These are phyloP conservation scores for Chanos chanos DNA, from an alignment of 2,797 vertebrate species.

Conservation along the genomic window DNA sequence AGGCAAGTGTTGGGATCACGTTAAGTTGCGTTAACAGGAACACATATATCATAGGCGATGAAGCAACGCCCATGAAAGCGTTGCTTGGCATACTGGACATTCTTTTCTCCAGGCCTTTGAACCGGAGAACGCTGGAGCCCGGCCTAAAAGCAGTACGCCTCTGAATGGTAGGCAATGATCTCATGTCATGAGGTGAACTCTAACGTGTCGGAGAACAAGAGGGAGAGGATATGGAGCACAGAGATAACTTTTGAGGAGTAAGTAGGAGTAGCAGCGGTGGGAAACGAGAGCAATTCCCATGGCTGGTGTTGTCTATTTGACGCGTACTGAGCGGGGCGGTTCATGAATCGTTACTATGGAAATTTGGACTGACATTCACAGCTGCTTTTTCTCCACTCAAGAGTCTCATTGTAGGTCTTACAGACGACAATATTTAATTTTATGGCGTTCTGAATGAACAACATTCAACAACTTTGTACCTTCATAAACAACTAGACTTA, in stretches of 20 bases:
- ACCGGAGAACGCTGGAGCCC: conserved; percentile 31
- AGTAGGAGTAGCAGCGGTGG: conserved; percentile 35
- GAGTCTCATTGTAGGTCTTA: no score
- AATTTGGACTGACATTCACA: no score
- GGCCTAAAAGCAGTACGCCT: conserved; percentile 46
- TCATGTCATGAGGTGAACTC: conserved; percentile 33
- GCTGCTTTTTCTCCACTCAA: no score
- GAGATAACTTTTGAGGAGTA: no score
- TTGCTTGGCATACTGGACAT: conserved; percentile 41
- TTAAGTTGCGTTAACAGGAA: conserved; percentile 39
- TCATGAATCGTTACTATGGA: no score
- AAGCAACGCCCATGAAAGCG: conserved; percentile 30
- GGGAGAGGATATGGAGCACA: conserved; percentile 11
- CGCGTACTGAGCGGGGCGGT: no score
- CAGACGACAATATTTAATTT: no score
- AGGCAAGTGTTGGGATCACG: conserved; percentile 23
- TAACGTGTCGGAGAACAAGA: conserved; percentile 36
- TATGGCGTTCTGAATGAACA: no score
- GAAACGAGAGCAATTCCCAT: conserved; percentile 24
- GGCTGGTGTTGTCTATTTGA: conserved; percentile 12
- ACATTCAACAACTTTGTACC: no score
- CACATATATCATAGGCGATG: conserved; percentile 45
- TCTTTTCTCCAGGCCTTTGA: conserved; percentile 44
- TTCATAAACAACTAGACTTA: no score
- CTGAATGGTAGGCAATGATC: conserved; percentile 34